Percentiles rank a stretch among this genome's conserved stretches.
Evolutionary conservation across 2,113 vertebrate species (phyloP).

Genomic region (Hyperopisus bebe): DNA sequence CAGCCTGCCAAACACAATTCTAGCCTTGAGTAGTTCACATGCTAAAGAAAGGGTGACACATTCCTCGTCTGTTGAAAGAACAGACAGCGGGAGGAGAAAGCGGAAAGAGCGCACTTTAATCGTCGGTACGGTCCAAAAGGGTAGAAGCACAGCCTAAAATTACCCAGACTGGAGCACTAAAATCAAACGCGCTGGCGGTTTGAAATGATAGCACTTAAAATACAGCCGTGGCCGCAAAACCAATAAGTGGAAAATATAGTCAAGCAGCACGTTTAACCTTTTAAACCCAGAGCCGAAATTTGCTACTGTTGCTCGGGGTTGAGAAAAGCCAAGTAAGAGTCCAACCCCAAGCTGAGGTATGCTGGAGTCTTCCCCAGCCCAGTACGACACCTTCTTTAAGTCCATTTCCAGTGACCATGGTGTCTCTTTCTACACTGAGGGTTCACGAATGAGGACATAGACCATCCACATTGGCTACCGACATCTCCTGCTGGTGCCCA

Average conservation of each 20-base stretch:
- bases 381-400: slow-evolving; percentile 47
- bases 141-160: slow-evolving; percentile 65
- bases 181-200: slow-evolving; percentile 58
- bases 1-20: slow-evolving; percentile 20
- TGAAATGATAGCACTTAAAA: slow-evolving; percentile 67
- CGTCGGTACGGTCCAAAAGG: slow-evolving; percentile 56
- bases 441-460: slow-evolving; percentile 8
- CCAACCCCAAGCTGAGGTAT: background rate
- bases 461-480: background rate
- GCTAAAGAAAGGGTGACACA: slow-evolving; percentile 28
- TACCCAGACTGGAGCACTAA: slow-evolving; percentile 63
- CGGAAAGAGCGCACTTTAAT: slow-evolving; percentile 57
- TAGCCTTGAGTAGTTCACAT: slow-evolving; percentile 23
- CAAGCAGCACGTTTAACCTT: slow-evolving; percentile 61
- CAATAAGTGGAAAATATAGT: slow-evolving; percentile 63
- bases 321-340: background rate
- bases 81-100: slow-evolving; percentile 34
- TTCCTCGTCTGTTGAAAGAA: slow-evolving; percentile 32
- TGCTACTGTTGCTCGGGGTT: slow-evolving; percentile 41
- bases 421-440: too few species aligned
- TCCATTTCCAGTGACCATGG: background rate
- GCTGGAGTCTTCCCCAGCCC: slow-evolving; percentile 36
- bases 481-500: background rate
- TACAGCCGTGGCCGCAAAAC: slow-evolving; percentile 60
- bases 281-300: slow-evolving; percentile 54